phyloP scores from a whole-genome alignment of 2,113 vertebrate genomes.

The Caretta caretta region DNA sequence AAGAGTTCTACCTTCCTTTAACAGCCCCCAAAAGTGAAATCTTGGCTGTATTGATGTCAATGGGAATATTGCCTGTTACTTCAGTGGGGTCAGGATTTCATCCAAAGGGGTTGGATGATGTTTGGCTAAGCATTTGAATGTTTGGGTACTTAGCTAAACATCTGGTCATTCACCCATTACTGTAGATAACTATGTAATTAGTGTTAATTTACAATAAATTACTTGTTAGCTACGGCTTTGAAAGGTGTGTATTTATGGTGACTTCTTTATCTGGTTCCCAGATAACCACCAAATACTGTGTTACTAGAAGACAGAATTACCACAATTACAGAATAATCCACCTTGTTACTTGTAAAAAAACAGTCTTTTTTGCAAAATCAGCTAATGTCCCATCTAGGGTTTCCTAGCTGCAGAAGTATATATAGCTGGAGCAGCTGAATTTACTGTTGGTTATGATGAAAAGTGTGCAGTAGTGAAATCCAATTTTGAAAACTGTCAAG shows the following conservation, averaged over 20 bases:
- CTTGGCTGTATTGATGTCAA: background rate
- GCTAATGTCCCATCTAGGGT: too few species aligned
- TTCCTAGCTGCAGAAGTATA: too few species aligned
- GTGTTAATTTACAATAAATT: background rate
- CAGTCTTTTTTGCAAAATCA: too few species aligned
- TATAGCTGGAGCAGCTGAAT: too few species aligned
- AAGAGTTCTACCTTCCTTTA: background rate
- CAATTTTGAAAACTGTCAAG: background rate
- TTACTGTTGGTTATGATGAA: too few species aligned
- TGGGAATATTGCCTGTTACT: rapidly evolving
- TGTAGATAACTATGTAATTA: background rate
- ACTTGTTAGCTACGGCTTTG: background rate
- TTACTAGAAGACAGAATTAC: background rate
- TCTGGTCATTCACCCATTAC: too few species aligned
- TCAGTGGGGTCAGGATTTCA: background rate
- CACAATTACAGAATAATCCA: background rate
- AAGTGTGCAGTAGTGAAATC: background rate
- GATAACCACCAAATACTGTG: background rate
- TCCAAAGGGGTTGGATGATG: too few species aligned
- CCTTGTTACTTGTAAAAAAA: background rate
- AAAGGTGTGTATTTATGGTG: background rate
- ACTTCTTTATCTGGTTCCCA: background rate
- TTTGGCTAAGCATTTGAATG: background rate
- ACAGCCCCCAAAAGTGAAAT: background rate
- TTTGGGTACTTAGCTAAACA: background rate